Evolutionary conservation across 2,888 invertebrate species (phyloP), one percentile per base, ranked within the genome.

Genomic region (Parochlus steinenii): DNA sequence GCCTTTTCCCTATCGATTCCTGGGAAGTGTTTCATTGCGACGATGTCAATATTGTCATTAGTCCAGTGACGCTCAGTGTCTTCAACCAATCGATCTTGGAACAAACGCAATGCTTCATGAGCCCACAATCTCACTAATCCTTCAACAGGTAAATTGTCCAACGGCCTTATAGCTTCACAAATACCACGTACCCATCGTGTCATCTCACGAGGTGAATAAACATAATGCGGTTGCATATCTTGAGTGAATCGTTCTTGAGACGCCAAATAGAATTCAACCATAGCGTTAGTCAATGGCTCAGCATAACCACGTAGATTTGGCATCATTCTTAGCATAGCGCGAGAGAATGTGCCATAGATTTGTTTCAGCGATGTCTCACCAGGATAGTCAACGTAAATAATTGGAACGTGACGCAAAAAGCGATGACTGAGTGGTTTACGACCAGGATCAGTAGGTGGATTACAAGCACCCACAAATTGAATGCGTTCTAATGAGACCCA

Each of bases 201-300:
- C 90, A 98, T 89, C 63, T 98, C 98, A 51, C 89, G 70, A 7
- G 98, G 98, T 38, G 95, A 95, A 64, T 99, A 98, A 1, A 99
- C 95, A 57, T 99, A 98, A 61, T 99, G 98, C 2, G 98, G 98
- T 58, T 99, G 98, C 90, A 97, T 97, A 59, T 98, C 98, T 61
- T 97, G 97, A 1, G 98, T 98, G 60, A 98, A 99, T 35, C 81
- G 70, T 56, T 97, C 97, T 64, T 98, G 97, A 5, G 95, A 95
- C 5, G 81, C 74, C 35, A 97, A 67, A 64, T 97, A 98, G 55
- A 98, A 86, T 53, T 93, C 92, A 8, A 98, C 98, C 98, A 99
- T 99, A 3, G 98, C 95, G 51, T 86, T 87, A 2, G 98, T 99
- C 26, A 98, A 64, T 2, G 97, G 89, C 52, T 95, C 97, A 1